Base-by-base conservation (phyloP, 2,797 vertebrate genomes). In the Capromys pilorides region DNA sequence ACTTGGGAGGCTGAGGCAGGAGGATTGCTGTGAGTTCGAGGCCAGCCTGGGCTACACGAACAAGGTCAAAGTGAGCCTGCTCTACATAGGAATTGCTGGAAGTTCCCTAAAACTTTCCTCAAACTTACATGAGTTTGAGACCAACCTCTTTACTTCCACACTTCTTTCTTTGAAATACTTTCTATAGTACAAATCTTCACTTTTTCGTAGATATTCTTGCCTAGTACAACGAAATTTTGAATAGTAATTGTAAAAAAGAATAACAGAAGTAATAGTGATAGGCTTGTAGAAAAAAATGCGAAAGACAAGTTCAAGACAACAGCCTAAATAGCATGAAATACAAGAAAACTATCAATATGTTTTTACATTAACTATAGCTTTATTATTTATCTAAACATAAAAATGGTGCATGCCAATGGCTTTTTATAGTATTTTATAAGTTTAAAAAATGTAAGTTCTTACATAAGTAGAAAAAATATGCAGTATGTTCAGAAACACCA, bases 351-450 rank as follows among this genome's bases (percentile, higher is more conserved):
- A 39, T 28, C 54, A 69, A 24, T 49, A 33, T 71, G 69, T 75
- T 75, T 45, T 88, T 95, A 36, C 67, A 33, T 41, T 64, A 79
- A 91, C 83, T 83, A 83, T 24, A 89, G 62, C 95, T 83, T 66
- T 62, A 77, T 84, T 90, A 5, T 39, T 45, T 78, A 16, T 59
- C 31, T 93, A 83, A 73, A 61, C 57, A 84, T 84, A 94, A 94
- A 91, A 85, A 82, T 64, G 24, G 80, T 51, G 7, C 1, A 64
- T 45, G 3, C 4, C 75, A 83, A 80, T 41, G 66, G 67, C 31
- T 75, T 93, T 80, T 78, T 11, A 31, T 75, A 57, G 61, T 77
- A 49, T 67, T 36, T 81, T 54, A 36, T 84, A 84, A 59, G 39
- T 69, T 69, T 21, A 92, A 86, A 69, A 71, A 71, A 71, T n/a